Conservation (phyloP, 2,797 vertebrate species). For the Aldrovandia affinis region DNA sequence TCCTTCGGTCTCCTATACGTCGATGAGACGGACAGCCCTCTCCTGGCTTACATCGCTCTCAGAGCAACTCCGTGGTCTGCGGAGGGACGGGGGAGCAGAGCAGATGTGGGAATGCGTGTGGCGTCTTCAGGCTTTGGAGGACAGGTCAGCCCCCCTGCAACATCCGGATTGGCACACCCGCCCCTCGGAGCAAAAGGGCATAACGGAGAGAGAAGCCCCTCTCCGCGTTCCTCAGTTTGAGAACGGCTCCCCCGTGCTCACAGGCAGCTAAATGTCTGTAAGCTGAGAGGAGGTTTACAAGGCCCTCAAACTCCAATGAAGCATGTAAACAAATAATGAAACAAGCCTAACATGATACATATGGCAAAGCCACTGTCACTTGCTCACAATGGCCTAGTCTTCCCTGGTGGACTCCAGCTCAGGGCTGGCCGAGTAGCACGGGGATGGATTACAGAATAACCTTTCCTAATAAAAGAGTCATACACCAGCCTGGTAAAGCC, state of each 20-base stretch:
- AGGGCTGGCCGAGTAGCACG: not conserved
- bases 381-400: not conserved
- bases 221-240: constrained; percentile 49
- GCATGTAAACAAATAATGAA: constrained; percentile 45
- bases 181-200: constrained; percentile 26
- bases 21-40: constrained; percentile 39
- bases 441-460: constrained; percentile 23
- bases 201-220: not conserved
- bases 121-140: constrained; percentile 30
- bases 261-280: constrained; percentile 45
- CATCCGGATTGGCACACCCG: constrained; percentile 34
- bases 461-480: constrained; percentile 3
- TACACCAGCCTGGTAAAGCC: not conserved
- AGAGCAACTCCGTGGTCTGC: constrained; percentile 45
- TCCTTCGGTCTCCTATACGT: constrained; percentile 36
- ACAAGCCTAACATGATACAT: constrained; percentile 44
- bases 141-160: constrained; percentile 7
- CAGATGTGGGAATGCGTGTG: constrained; percentile 37
- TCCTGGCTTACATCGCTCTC: constrained; percentile 30
- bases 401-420: not conserved
- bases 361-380: constrained; percentile 37
- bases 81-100: constrained; percentile 12
- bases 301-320: constrained; percentile 40
- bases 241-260: constrained; percentile 69
- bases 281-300: constrained; percentile 37